Evolutionary conservation across 1,140 invertebrate genomes (phyloP).

Genomic region (Drosophila mayri): DNA sequence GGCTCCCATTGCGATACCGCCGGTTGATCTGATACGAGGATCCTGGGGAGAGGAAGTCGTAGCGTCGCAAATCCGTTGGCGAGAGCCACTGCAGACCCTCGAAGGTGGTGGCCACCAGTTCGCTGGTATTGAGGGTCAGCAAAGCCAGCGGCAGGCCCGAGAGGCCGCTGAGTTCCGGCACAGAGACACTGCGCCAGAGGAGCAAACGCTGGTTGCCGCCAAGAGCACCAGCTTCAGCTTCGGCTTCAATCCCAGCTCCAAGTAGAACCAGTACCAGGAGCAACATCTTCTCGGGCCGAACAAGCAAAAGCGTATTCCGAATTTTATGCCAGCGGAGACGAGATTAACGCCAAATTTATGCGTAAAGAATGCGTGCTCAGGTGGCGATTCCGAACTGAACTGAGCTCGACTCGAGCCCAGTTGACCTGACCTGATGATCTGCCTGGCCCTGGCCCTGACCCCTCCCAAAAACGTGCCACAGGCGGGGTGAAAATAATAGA

Average conservation of each 20-base stretch:
- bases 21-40: conserved; percentile 80
- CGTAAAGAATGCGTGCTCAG: conserved; percentile 44
- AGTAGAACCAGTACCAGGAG: conserved; percentile 14
- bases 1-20: conserved; percentile 64
- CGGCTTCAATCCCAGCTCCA: no score
- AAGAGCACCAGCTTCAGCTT: not conserved
- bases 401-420: not conserved
- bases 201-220: conserved; percentile 8
- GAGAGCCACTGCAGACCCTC: conserved; percentile 77
- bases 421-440: conserved; percentile 16
- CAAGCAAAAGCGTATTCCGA: not conserved
- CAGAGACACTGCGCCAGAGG: conserved; percentile 64
- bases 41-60: conserved; percentile 66
- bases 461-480: conserved; percentile 24
- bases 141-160: conserved; percentile 43
- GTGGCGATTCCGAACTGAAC: conserved; percentile 19
- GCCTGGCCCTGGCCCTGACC: conserved; percentile 17
- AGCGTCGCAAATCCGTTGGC: conserved; percentile 69
- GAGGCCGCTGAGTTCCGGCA: conserved; percentile 42
- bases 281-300: conserved; percentile 26
- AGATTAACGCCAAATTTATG: conserved; percentile 73
- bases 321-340: not conserved
- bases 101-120: conserved; percentile 71
- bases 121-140: conserved; percentile 60
- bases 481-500: not conserved